Evolutionary conservation across 2,797 vertebrate species (phyloP).

Genomic region (Onychomys leucogaster): DNA sequence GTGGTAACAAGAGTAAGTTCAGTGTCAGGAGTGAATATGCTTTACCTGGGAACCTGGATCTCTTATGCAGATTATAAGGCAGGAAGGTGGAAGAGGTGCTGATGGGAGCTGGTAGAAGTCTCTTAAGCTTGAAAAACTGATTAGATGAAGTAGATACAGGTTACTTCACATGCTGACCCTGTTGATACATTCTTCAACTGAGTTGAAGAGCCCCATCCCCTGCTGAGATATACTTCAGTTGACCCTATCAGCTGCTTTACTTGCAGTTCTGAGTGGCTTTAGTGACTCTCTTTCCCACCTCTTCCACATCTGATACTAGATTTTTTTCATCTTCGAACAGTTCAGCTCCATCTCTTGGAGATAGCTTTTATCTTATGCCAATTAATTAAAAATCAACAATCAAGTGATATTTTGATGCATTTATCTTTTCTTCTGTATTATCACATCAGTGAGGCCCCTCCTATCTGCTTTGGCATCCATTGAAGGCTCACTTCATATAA

Average conservation of each 20-base stretch:
- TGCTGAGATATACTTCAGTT: background rate
- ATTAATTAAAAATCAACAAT: constrained; percentile 59
- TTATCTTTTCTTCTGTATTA: constrained; percentile 3
- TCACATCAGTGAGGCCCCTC: constrained; percentile 1
- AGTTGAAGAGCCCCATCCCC: background rate
- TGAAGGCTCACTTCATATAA: constrained; percentile 7
- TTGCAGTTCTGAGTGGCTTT: background rate
- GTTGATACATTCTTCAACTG: background rate
- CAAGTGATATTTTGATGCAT: constrained; percentile 19
- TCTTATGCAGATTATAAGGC: background rate
- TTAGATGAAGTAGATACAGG: background rate
- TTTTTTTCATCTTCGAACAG: background rate
- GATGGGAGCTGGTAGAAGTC: background rate
- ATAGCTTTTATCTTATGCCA: background rate
- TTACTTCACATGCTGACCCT: background rate
- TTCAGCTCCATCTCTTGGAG: constrained; percentile 15
- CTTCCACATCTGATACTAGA: background rate
- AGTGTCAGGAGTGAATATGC: background rate
- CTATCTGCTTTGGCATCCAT: background rate
- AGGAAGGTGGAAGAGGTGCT: background rate
- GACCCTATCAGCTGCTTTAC: background rate
- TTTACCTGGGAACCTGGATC: background rate
- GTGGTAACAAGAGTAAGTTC: background rate
- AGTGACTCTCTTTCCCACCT: background rate
- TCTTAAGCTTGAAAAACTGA: background rate